Evolutionary conservation across 1,140 invertebrate species (phyloP).

Genomic region (Thaumatotibia leucotreta): DNA sequence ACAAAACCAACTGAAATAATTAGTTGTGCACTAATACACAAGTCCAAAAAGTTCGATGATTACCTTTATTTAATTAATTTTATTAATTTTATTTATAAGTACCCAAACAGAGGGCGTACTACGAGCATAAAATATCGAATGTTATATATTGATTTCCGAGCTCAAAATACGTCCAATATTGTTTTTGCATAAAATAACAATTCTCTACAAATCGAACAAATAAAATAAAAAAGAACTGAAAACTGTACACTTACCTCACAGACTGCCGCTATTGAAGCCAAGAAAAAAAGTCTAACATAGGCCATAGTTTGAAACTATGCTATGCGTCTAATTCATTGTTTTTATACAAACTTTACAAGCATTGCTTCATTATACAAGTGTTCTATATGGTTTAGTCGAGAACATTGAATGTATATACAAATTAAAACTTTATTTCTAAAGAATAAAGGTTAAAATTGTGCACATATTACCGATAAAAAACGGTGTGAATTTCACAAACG

Average conservation of each 20-base stretch:
- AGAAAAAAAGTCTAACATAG: not conserved
- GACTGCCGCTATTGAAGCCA: not conserved
- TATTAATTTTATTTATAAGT: no score
- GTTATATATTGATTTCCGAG: no score
- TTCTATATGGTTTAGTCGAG: not conserved
- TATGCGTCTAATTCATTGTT: not conserved
- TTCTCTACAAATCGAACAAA: no score
- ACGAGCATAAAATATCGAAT: no score
- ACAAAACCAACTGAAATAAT: no score
- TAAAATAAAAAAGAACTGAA: not conserved
- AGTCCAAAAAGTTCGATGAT: no score
- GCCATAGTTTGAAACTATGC: not conserved
- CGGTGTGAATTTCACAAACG: not conserved
- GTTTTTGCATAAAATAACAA: no score
- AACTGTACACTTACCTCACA: not conserved
- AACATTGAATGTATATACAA: not conserved
- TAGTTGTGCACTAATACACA: no score
- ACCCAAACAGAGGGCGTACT: no score
- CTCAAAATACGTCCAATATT: no score
- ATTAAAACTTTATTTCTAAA: not conserved
- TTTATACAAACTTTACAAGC: not conserved
- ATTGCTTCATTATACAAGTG: not conserved
- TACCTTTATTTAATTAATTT: no score
- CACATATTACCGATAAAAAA: not conserved
- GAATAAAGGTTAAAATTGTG: not conserved